Base-by-base conservation (phyloP, 1,140 invertebrate genomes). In the Ladona fulva region DNA sequence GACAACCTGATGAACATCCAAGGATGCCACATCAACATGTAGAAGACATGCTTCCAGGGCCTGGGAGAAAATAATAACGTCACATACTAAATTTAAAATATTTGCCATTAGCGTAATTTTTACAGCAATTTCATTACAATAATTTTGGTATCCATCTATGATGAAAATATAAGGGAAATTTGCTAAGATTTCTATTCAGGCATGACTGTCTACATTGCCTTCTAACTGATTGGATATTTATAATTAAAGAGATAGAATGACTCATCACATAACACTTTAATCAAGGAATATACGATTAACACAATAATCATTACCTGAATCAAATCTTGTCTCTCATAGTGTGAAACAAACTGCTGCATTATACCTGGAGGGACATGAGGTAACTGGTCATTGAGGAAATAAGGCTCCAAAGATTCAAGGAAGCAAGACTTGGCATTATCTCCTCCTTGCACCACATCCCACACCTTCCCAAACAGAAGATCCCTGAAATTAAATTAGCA, bases 1-100 rank as follows among this genome's bases (percentile, higher is more conserved):
- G 74, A 97, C 90, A 24, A 92, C 91, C 85, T 97, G 94, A 84
- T 97, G 94, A 74, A 98, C 90, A 86, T 98, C 96, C 29, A 98
- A 85, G 80, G 92, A 95, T 77, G 90, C 89, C 75, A 97, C 91
- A 78, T 95, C 91, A 37, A 97, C 85, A 81, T 94, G 91, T 10
- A 96, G 89, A 52, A 97, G 89, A 79, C 95, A 91, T 7, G 91
- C 88, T 83, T 97, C 94, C 16, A 97, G 86, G 74, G 89, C 88
- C 83, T 90, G 87, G 77, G 89, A n/a, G n/a, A 83, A 81, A 87
- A 84, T 22, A 6, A 77, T 37, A 0, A 16, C 22, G n/a, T 52
- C 44, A n/a, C 25, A 24, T 75, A n/a, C 37, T 37, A 25, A 74
- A 78, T n/a, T n/a, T n/a, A n/a, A n/a, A n/a, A n/a, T n/a, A n/a